phyloP scores from a whole-genome alignment of 1,140 invertebrate genomes.

The Apis florea region DNA sequence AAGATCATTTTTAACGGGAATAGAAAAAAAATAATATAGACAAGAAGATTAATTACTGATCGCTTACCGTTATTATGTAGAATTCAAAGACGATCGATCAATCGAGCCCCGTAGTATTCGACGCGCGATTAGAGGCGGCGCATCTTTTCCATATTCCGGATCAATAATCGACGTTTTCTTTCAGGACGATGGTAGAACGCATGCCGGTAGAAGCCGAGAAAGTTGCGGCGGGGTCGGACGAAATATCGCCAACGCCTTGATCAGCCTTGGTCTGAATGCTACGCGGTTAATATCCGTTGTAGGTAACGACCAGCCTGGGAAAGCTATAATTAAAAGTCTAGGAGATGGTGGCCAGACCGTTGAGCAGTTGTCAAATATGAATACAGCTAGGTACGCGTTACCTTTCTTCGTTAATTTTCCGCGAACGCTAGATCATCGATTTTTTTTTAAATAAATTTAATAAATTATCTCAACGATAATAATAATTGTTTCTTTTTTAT shows the following conservation, averaged over 20 bases:
- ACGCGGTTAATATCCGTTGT: slow-evolving; percentile 90
- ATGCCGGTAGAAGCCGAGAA: slow-evolving; percentile 83
- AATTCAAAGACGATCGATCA: slow-evolving; percentile 35
- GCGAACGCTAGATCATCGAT: background rate
- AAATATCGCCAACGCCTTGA: slow-evolving; percentile 93
- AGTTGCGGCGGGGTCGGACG: slow-evolving; percentile 93
- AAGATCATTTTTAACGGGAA: background rate
- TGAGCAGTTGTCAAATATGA: slow-evolving; percentile 68
- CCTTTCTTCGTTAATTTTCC: background rate
- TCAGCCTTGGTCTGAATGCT: slow-evolving; percentile 83
- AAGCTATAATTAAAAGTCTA: slow-evolving; percentile 80
- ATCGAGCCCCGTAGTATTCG: slow-evolving; percentile 12
- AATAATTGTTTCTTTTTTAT: background rate
- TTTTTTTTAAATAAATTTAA: background rate
- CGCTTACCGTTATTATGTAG: slow-evolving; percentile 8
- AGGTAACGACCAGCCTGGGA: slow-evolving; percentile 84
- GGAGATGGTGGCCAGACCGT: slow-evolving; percentile 71
- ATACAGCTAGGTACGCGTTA: slow-evolving; percentile 73
- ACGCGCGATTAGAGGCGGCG: slow-evolving; percentile 41
- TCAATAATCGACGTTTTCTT: slow-evolving; percentile 67
- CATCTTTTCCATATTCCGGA: slow-evolving; percentile 48
- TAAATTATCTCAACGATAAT: background rate
- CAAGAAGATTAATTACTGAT: background rate
- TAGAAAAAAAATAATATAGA: background rate
- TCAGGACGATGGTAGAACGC: slow-evolving; percentile 90